Evolutionary conservation across 2,113 vertebrate genomes (phyloP).

Genomic region (Hippocampus guttulatus): DNA sequence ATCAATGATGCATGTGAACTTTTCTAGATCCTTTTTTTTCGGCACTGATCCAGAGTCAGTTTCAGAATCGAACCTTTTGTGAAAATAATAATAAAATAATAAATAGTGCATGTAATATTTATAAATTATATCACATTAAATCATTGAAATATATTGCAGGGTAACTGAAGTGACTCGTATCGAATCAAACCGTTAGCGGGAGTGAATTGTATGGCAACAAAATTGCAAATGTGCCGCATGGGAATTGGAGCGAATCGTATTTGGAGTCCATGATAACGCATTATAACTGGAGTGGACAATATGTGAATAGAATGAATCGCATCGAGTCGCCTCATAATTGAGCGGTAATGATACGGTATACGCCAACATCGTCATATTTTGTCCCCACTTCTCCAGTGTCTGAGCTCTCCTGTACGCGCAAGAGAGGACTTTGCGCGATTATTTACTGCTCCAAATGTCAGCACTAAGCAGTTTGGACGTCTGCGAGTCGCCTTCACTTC

Average conservation of each 20-base stretch:
- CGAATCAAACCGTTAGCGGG: neutral
- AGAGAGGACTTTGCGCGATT: neutral
- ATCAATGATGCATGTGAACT: too few relatives aligned
- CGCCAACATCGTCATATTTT: neutral
- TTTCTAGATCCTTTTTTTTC: too few relatives aligned
- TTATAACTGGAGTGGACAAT: neutral
- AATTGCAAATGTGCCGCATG: neutral
- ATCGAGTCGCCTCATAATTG: neutral
- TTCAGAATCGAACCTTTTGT: too few relatives aligned
- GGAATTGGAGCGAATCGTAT: neutral
- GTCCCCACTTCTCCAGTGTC: neutral
- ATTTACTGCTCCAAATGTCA: slow-evolving; percentile 13
- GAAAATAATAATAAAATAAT: too few relatives aligned
- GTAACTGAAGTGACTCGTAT: too few relatives aligned
- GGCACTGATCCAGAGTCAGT: too few relatives aligned
- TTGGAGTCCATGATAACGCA: neutral
- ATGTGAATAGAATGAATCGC: neutral
- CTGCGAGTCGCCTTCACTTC: neutral
- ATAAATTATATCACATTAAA: too few relatives aligned
- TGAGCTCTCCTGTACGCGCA: neutral
- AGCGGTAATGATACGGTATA: neutral
- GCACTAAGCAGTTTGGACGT: neutral
- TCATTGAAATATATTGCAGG: too few relatives aligned
- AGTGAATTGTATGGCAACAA: neutral
- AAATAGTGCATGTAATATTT: too few relatives aligned